Base-by-base conservation (phyloP, 1,140 invertebrate species). In the Lepidurus couesii region DNA sequence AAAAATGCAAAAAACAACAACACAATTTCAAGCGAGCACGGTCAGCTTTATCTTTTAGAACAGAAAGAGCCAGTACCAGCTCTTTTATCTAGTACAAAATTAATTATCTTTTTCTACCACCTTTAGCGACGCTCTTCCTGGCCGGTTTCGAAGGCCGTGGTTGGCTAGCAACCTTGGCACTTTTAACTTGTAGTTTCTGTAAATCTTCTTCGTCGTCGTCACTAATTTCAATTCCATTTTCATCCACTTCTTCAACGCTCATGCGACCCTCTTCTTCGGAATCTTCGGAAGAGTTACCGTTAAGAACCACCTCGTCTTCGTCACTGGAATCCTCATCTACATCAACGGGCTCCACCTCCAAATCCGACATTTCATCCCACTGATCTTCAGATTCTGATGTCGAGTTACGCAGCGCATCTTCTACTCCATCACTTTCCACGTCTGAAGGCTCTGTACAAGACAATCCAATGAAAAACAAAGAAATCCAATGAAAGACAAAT, bases 371-470 rank as follows among this genome's bases (percentile, higher is more conserved):
- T 75, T 79, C 78, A 45, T 79, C 78, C 78, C 78, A 79, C 73
- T 79, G 78, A 47, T 81, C 81, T 74, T 83, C 82, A 10, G 81
- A 82, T 79, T 83, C 82, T 42, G 82, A 83, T 0, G 73, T 75
- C 21, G 78, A 79, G 21, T 79, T 74, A 16, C 78, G 81, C n/a
- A 81, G 74, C 74, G 81, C 76, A 47, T 77, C 80, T 42, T 82
- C 82, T 8, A 81, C 81, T 73, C 45, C 79, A 9, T 80, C 81
- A 44, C 79, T 80, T 76, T 81, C 82, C 34, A 81, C 81, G 21
- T 80, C 82, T 13, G 80, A 80, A 13, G 82, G 82, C 79, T 82
- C 82, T 82, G 47, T 8, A 47, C 47, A 74, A 45, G 26, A 77
- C 73, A 53, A 42, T 43, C 1, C 1, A 47, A 47, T 47, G 16